Evolutionary conservation across 1,140 invertebrate species (phyloP).

Genomic region (Drosophila busckii): DNA sequence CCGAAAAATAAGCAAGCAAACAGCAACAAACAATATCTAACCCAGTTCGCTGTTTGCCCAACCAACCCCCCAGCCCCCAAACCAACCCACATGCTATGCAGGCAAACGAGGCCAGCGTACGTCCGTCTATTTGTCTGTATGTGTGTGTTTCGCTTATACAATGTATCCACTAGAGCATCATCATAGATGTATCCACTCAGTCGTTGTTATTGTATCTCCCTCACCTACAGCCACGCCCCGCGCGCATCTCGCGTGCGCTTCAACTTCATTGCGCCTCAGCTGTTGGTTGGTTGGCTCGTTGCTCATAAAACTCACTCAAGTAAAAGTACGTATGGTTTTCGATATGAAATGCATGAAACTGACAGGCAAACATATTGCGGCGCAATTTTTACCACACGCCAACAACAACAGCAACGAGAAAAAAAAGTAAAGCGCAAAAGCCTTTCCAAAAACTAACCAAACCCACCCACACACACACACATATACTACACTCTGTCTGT

Average conservation of each 20-base stretch:
- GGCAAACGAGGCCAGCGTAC: slow-evolving; percentile 61
- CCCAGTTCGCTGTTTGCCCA: slow-evolving; percentile 44
- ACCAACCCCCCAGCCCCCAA: not conserved
- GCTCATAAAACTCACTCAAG: slow-evolving; percentile 76
- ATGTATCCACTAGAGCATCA: slow-evolving; percentile 69
- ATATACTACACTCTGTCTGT: not conserved
- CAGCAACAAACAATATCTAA: slow-evolving; percentile 38
- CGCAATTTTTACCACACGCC: slow-evolving; percentile 46
- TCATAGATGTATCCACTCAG: slow-evolving; percentile 64
- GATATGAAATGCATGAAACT: slow-evolving; percentile 77
- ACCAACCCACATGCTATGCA: slow-evolving; percentile 49
- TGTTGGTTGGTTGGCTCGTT: slow-evolving; percentile 43
- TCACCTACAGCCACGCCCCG: not conserved
- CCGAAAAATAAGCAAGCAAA: slow-evolving; percentile 6
- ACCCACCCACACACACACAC: not conserved
- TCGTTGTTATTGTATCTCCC: slow-evolving; percentile 38
- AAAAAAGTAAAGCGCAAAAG: not conserved
- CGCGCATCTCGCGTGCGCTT: not conserved
- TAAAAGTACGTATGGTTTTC: slow-evolving; percentile 77
- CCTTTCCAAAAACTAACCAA: not conserved
- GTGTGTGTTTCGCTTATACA: slow-evolving; percentile 43
- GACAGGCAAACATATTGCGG: slow-evolving; percentile 73
- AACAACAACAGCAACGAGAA: slow-evolving; percentile 5
- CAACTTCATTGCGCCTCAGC: not conserved
- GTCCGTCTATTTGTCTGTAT: slow-evolving; percentile 8